Base-by-base conservation (phyloP, 1,140 invertebrate genomes). In the Drosophila equinoxialis region DNA sequence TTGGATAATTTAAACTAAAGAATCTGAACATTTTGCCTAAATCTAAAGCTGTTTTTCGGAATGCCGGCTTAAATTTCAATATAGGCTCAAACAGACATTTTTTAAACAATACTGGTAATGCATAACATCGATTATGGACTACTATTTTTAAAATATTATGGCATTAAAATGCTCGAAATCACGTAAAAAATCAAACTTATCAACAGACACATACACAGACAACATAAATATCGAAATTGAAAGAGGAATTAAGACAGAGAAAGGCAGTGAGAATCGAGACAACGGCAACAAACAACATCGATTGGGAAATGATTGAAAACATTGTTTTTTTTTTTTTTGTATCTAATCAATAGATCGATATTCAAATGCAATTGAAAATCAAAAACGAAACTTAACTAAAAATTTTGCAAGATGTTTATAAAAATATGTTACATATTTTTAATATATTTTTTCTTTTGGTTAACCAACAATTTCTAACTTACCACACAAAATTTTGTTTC, bases 401-500 rank as follows among this genome's bases (percentile, higher is more conserved):
- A 55, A 66, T 42, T 68, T 82, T 68, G 69, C 68, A 55, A 45
- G 65, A 71, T 74, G 41, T 72, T 65, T 72, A 65, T 77, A 67
- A 60, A 66, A 59, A 30, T 61, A 60, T 33, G 1, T 59, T 30
- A 14, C 48, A 65, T 65, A 64, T 61, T 68, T 65, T 74, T 55
- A 20, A 51, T 81, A 75, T 26, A 65, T 65, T 74, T 55, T 17
- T 51, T 81, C 71, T 26, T 80, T 89, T 66, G 64, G 74, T 82
- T 70, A 90, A 90, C 76, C 81, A 91, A 90, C 83, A 91, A 82
- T 87, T 89, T 80, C 74, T 86, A 91, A 91, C 90, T 91, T 91
- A 91, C 90, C 90, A 91, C 90, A 91, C 90, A 91, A 91, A 91
- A 91, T 90, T 91, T 80, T 71, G 78, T 82, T 79, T 87, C 83